Conservation (phyloP, 2,888 invertebrate genomes). For the Mamestra brassicae region DNA sequence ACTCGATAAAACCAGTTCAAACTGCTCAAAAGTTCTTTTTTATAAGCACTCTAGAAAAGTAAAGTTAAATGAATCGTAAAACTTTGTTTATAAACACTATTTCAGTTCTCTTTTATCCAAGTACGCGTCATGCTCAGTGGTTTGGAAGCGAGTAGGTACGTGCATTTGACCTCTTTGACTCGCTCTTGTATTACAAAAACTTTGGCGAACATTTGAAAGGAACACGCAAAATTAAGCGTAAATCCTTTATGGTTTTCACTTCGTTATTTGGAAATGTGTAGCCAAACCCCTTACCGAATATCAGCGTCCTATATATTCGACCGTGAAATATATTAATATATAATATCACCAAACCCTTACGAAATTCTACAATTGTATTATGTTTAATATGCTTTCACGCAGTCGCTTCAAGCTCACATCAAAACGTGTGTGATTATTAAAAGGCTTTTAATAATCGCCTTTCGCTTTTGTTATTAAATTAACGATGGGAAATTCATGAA, state of each 20-base stretch:
- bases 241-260: conserved; percentile 12
- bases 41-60: conserved; percentile 2
- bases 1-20: neutral
- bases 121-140: neutral
- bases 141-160: neutral
- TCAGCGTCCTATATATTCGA: neutral
- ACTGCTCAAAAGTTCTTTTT: conserved; percentile 9
- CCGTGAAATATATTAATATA: neutral
- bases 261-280: neutral
- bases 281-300: neutral
- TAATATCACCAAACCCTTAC: neutral
- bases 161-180: neutral
- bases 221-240: neutral
- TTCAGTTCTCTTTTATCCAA: conserved; percentile 1
- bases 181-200: conserved; percentile 7
- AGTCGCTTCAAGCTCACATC: neutral
- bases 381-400: neutral
- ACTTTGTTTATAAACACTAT: neutral
- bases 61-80: conserved; percentile 14
- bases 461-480: neutral
- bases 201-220: neutral
- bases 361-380: neutral
- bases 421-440: neutral
- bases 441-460: neutral
- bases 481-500: neutral